These are phyloP conservation scores for Pseudorhiza aurosa DNA, from an alignment of 30 jellyfish, hydroid and myxozoan genomes.

Conservation along the genomic window DNA sequence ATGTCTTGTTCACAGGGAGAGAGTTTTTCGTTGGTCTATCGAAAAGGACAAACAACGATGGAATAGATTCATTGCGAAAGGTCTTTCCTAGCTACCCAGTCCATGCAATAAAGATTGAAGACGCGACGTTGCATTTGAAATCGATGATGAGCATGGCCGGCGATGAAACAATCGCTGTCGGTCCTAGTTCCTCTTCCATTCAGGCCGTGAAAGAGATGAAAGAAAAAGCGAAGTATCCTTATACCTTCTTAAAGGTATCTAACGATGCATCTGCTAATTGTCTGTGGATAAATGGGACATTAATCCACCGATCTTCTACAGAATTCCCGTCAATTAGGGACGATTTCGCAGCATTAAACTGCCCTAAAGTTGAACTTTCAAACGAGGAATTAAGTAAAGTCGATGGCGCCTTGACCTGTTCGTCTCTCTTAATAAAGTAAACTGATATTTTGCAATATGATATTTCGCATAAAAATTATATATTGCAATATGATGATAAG, in stretches of 20 bases:
- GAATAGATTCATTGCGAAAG: slow-evolving; percentile 26
- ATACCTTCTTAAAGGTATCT: slow-evolving; percentile 58
- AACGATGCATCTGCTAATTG: slow-evolving; percentile 82
- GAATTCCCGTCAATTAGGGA: slow-evolving; percentile 68
- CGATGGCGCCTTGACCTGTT: slow-evolving; percentile 91
- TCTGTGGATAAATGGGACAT: slow-evolving; percentile 78
- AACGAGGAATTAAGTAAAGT: slow-evolving; percentile 77
- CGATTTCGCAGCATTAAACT: slow-evolving; percentile 40
- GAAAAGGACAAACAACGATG: slow-evolving; percentile 71
- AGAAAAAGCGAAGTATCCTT: slow-evolving; percentile 46
- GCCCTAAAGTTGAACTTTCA: slow-evolving; percentile 43
- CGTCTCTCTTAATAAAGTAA: slow-evolving; percentile 53
- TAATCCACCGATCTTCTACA: slow-evolving; percentile 49
- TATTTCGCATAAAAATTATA: too few relatives aligned
- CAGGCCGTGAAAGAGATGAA: slow-evolving; percentile 47
- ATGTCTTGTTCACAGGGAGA: slow-evolving; percentile 88
- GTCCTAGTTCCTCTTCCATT: slow-evolving; percentile 46
- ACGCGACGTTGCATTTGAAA: slow-evolving; percentile 76
- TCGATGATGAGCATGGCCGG: slow-evolving; percentile 75
- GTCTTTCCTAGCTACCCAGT: slow-evolving; percentile 80
- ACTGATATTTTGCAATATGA: too few relatives aligned
- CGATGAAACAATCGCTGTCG: slow-evolving; percentile 66
- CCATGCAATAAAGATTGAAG: slow-evolving; percentile 52
- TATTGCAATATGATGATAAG: too few relatives aligned
- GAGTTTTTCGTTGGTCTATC: slow-evolving; percentile 93